Evolutionary conservation across 2,888 invertebrate genomes (phyloP), one percentile per base, ranked within the genome.

Genomic region (Tholera decimalis): DNA sequence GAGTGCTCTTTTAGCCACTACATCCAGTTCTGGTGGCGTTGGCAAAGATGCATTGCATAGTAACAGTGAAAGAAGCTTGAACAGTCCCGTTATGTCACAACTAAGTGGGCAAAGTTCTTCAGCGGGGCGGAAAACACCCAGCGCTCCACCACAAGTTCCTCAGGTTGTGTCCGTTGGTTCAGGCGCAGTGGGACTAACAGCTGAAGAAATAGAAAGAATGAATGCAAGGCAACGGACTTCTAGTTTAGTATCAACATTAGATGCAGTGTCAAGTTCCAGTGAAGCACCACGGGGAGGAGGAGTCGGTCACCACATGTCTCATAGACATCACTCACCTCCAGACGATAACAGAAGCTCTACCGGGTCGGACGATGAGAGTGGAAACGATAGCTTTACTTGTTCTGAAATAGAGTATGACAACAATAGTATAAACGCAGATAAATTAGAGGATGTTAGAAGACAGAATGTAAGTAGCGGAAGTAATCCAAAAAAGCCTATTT

Each of bases 321-420:
- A 97, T 81, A 96, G 97, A 80, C 97, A 97, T 81, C 97, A 97
- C 87, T 97, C 97, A 28, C 97, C 97, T 18, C 97, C 97, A 41
- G 96, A 97, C 22, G 97, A 97, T 82, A 97, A 98, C 81, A 96
- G 97, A 84, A 97, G 98, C 84, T 98, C 98, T 11, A 97, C 97
- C 0, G 95, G 94, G 3, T 98, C 98, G 9, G 98, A 99, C 11
- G 98, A 99, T 83, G 99, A 99, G 89, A 99, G 99, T 92, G 97
- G 97, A 76, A 99, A 99, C 92, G 99, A 99, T 89, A 99, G 99
- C 83, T 99, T 99, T 94, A 99, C 99, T 13, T 99, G 99, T 94
- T 99, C 99, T 0, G 99, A 99, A 95, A 99, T 99, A 88, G 99
- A 99, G 91, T 99, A 99, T 89, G 99, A 99, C 86, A 98, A 98